These are phyloP conservation scores for Vicugna pacos DNA, from an alignment of 2,113 vertebrate species.

Conservation along the genomic window DNA sequence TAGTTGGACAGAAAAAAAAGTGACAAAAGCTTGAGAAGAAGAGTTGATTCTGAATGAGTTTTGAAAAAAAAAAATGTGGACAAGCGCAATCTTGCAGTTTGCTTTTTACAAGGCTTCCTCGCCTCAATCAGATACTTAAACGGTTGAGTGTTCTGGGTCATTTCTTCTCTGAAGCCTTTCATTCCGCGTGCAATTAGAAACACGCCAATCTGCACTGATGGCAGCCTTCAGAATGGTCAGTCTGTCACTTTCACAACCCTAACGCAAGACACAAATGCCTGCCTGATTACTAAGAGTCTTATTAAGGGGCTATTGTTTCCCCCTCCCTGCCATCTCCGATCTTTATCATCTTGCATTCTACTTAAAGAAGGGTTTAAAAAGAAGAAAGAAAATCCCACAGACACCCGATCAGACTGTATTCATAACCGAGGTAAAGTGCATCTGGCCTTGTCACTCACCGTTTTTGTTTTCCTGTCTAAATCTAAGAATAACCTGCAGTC, in stretches of 20 bases:
- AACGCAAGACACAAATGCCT: constrained; percentile 69
- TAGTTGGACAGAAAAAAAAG: constrained; percentile 13
- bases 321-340: constrained; percentile 31
- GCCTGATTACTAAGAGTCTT: constrained; percentile 75
- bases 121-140: constrained; percentile 50
- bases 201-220: constrained; percentile 29
- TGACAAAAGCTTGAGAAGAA: neutral
- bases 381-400: neutral
- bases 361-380: constrained; percentile 60
- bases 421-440: constrained; percentile 59
- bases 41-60: constrained; percentile 23
- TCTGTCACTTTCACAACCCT: constrained; percentile 52
- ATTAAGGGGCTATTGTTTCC: constrained; percentile 79
- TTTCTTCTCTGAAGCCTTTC: constrained; percentile 62
- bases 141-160: constrained; percentile 51
- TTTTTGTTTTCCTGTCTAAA: constrained; percentile 64
- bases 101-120: neutral
- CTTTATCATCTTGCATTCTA: constrained; percentile 62
- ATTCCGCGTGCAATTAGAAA: constrained; percentile 74
- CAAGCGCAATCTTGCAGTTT: constrained; percentile 50
- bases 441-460: constrained; percentile 60
- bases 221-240: constrained; percentile 65
- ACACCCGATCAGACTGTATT: constrained; percentile 70
- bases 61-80: constrained; percentile 5
- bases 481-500: constrained; percentile 75